Conservation (phyloP, 2,797 vertebrate species). For the Chaetophractus vellerosus region DNA sequence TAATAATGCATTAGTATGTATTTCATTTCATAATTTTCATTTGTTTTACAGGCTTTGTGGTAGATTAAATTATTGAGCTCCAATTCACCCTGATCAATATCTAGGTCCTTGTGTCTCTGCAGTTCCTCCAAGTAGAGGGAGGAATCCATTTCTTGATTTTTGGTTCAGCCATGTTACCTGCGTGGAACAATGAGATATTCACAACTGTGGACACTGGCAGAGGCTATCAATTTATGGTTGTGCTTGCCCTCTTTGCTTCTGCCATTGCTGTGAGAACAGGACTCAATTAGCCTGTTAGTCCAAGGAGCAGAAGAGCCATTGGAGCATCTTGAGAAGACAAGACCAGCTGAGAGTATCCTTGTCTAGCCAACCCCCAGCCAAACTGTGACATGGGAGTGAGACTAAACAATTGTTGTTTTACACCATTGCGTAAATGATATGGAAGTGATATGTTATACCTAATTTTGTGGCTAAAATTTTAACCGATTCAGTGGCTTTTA, state of each 20-base stretch:
- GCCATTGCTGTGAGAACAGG: background rate
- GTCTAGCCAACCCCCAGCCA: background rate
- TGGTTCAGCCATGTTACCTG: background rate
- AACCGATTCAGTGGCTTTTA: background rate
- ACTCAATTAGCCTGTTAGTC: background rate
- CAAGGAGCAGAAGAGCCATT: background rate
- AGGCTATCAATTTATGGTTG: background rate
- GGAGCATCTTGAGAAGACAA: background rate
- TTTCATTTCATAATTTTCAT: background rate
- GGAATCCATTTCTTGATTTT: background rate
- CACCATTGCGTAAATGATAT: background rate
- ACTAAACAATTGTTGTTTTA: background rate
- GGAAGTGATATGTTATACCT: background rate
- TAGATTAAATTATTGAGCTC: background rate
- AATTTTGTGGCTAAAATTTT: constrained; percentile 23
- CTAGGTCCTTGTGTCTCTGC: background rate
- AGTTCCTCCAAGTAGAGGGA: background rate
- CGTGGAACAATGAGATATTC: background rate
- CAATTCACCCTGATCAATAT: background rate
- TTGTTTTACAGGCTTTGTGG: background rate
- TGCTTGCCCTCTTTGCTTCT: background rate
- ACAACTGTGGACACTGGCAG: background rate
- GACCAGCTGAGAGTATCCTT: background rate
- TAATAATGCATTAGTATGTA: background rate
- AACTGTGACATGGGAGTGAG: background rate